Evolutionary conservation across 2,113 vertebrate genomes (phyloP).

Genomic region (Pongo abelii): DNA sequence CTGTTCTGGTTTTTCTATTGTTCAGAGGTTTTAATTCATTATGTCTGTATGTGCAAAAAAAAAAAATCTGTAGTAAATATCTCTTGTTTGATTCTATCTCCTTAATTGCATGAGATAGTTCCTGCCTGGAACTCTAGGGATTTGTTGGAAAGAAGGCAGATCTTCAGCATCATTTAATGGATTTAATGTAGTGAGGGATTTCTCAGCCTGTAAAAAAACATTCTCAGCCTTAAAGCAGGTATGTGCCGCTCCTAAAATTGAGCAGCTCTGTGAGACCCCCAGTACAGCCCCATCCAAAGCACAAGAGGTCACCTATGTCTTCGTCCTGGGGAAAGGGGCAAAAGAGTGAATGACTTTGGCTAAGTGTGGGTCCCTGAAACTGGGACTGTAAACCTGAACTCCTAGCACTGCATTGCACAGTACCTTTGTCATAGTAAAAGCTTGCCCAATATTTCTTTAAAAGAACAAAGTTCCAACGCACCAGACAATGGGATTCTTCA

Average conservation of each 20-base stretch:
- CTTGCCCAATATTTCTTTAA: not conserved
- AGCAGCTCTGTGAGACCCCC: not conserved
- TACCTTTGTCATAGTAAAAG: not conserved
- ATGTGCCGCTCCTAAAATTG: not conserved
- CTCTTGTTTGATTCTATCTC: constrained; percentile 77
- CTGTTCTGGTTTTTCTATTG: constrained; percentile 61
- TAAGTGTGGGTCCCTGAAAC: not conserved
- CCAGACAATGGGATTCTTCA: fast-evolving
- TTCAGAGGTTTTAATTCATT: constrained; percentile 75
- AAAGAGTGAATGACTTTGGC: fast-evolving
- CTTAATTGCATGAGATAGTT: constrained; percentile 76
- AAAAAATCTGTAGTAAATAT: constrained; percentile 73
- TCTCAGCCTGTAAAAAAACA: not conserved
- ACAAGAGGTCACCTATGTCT: fast-evolving
- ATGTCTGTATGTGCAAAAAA: constrained; percentile 46
- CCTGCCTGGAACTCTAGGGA: constrained; percentile 57
- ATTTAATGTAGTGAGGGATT: constrained; percentile 48
- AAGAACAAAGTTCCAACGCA: not conserved
- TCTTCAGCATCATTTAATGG: constrained; percentile 50
- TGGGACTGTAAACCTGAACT: fast-evolving
- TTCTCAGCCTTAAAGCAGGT: not conserved
- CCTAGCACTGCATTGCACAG: not conserved
- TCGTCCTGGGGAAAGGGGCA: not conserved
- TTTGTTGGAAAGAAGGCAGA: constrained; percentile 6
- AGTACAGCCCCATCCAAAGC: fast-evolving